Evolutionary conservation across 1,140 invertebrate genomes (phyloP).

Genomic region (Penaeus indicus): DNA sequence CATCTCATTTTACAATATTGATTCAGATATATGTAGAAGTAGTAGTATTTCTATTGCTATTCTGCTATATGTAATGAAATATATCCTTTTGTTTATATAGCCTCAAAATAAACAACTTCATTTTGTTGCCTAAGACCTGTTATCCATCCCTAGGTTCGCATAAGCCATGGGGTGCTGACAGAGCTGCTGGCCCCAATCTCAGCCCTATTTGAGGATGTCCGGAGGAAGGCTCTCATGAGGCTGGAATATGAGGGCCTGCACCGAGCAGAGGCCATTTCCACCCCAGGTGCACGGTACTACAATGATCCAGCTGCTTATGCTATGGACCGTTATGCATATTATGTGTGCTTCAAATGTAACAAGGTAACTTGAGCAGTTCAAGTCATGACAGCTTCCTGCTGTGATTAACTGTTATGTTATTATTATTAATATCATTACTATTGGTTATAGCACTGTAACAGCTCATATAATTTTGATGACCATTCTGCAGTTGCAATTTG

Average conservation of each 20-base stretch:
- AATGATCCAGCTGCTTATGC: slow-evolving; percentile 89
- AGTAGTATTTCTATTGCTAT: no score
- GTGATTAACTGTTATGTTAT: no score
- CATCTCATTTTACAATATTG: background rate
- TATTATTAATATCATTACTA: slow-evolving; percentile 37
- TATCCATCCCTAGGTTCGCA: slow-evolving; percentile 76
- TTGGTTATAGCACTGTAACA: background rate
- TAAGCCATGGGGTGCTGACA: slow-evolving; percentile 84
- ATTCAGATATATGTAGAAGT: no score
- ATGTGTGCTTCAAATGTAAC: slow-evolving; percentile 97
- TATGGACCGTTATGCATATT: slow-evolving; percentile 98
- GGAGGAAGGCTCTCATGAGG: slow-evolving; percentile 93
- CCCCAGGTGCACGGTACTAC: slow-evolving; percentile 78
- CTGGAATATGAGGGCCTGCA: slow-evolving; percentile 96
- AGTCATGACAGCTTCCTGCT: no score
- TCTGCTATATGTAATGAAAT: no score
- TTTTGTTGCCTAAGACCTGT: background rate
- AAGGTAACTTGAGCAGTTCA: slow-evolving; percentile 76
- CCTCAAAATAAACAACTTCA: background rate
- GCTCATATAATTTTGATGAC: no score
- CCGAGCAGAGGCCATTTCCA: slow-evolving; percentile 80
- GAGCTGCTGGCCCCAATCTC: slow-evolving; percentile 86
- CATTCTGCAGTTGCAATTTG: no score
- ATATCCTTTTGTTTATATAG: no score
- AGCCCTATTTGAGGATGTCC: slow-evolving; percentile 89